Evolutionary conservation across 2,113 vertebrate genomes (phyloP).

Genomic region (Myanophis thanlyinensis): DNA sequence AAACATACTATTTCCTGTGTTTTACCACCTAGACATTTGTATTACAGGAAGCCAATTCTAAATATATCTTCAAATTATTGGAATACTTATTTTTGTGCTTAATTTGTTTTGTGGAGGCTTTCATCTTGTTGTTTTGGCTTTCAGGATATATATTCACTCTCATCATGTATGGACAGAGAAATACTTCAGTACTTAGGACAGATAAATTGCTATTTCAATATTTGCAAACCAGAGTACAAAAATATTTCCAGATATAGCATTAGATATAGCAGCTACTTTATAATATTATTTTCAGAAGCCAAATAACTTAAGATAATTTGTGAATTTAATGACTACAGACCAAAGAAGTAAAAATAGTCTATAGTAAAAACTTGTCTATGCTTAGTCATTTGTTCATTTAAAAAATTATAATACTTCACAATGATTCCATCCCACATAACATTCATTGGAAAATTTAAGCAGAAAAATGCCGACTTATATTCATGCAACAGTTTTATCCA

Average conservation of each 20-base stretch:
- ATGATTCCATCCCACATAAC: constrained; percentile 61
- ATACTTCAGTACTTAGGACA: neutral
- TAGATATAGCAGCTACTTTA: constrained; percentile 26
- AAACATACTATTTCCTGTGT: neutral
- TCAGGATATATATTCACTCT: neutral
- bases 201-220: constrained; percentile 2
- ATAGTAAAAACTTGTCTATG: constrained; percentile 60
- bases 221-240: constrained; percentile 28
- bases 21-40: constrained; percentile 36
- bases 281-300: constrained; percentile 38
- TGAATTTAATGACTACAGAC: constrained; percentile 53
- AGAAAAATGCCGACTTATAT: constrained; percentile 52
- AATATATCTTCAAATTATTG: constrained; percentile 30
- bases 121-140: neutral
- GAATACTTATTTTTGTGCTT: neutral
- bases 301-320: constrained; percentile 58
- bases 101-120: constrained; percentile 26
- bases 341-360: constrained; percentile 26
- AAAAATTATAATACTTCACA: constrained; percentile 49
- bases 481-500: constrained; percentile 59
- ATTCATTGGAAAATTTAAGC: constrained; percentile 39
- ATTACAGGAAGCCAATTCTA: constrained; percentile 44
- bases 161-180: constrained; percentile 24
- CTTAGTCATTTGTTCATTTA: constrained; percentile 63
- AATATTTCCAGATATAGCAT: constrained; percentile 16